Evolutionary conservation across 1,140 invertebrate genomes (phyloP).

Genomic region (Aphaenogaster floridana): DNA sequence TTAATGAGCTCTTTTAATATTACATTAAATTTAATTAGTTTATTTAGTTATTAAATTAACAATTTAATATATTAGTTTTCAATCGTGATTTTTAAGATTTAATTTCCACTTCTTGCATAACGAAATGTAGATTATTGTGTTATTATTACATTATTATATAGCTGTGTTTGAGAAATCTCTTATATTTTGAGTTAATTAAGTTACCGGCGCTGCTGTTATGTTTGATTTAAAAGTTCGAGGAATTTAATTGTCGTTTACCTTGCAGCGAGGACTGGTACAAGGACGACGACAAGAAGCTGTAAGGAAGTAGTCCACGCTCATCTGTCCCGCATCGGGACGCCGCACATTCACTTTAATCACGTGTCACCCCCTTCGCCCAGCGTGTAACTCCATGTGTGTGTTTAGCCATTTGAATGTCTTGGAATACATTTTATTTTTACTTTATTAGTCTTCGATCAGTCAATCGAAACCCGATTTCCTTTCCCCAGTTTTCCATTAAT

Average conservation of each 20-base stretch:
- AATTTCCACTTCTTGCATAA: neutral
- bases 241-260: conserved; percentile 74
- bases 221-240: neutral
- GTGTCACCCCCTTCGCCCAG: conserved; percentile 57
- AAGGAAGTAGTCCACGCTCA: conserved; percentile 70
- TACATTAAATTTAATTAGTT: neutral
- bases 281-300: conserved; percentile 87
- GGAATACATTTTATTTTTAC: conserved; percentile 72
- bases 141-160: neutral
- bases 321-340: conserved; percentile 86
- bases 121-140: neutral
- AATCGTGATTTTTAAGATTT: neutral
- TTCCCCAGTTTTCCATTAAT: neutral
- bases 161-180: neutral
- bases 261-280: conserved; percentile 95
- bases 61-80: neutral
- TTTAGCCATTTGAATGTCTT: conserved; percentile 70
- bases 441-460: conserved; percentile 9
- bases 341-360: conserved; percentile 57
- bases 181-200: neutral
- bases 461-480: conserved; percentile 1
- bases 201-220: neutral
- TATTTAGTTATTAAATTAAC: neutral
- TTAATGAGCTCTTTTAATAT: conserved; percentile 2
- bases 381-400: conserved; percentile 68